A percentile compares a stretch with the other conserved stretches of the same genome.
Conservation (phyloP, 2,113 vertebrate genomes). For the Chloropsis cyanopogon region DNA sequence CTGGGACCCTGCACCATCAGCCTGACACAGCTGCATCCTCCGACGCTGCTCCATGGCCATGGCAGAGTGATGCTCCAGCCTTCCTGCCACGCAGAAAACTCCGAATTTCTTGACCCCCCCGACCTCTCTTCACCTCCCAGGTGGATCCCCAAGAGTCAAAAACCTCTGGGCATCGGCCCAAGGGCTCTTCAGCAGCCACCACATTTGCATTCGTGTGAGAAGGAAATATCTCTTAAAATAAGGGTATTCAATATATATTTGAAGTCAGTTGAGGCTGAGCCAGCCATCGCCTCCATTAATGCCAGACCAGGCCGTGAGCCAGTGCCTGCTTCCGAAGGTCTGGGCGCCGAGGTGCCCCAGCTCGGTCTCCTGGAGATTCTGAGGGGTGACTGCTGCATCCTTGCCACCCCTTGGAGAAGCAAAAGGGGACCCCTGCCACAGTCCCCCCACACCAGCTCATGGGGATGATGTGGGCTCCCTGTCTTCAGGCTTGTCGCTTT, state of each 20-base stretch:
- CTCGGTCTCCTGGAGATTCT: not conserved
- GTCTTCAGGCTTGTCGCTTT: constrained; percentile 36
- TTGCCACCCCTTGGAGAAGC: not conserved
- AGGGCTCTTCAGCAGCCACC: not conserved
- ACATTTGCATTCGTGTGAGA: constrained; percentile 25
- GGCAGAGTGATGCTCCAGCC: not conserved
- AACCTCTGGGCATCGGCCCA: not conserved
- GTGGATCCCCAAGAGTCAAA: not conserved
- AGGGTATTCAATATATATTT: constrained; percentile 68
- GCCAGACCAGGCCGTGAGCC: not conserved
- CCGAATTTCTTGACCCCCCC: not conserved
- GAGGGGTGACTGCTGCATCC: not conserved
- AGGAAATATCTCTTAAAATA: constrained; percentile 60
- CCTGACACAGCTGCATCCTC: not conserved
- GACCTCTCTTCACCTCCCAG: not conserved
- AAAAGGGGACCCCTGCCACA: not conserved
- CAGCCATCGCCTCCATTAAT: not conserved
- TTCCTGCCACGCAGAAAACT: not conserved
- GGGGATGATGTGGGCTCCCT: constrained; percentile 51
- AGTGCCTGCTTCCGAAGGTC: not conserved
- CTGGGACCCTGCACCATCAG: not conserved
- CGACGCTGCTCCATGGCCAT: rapidly evolving
- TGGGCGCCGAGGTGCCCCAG: not conserved
- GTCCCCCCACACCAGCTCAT: not conserved
- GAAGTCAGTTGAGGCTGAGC: constrained; percentile 64